Evolutionary conservation across 2,113 vertebrate genomes (phyloP).

Genomic region (Antechinus stuartii): DNA sequence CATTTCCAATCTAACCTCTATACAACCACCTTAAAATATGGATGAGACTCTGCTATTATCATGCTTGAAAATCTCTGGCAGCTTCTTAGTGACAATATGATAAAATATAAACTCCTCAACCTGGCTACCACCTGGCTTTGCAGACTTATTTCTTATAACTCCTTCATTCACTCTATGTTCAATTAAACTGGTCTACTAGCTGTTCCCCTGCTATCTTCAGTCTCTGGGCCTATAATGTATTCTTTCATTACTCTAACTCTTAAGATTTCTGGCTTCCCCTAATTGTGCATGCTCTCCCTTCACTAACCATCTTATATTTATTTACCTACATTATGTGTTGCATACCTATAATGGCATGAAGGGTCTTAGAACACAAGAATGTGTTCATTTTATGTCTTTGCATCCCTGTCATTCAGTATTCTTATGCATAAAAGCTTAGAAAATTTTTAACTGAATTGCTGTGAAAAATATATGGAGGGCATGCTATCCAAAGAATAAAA

Average conservation of each 20-base stretch:
- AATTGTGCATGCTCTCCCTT: not conserved
- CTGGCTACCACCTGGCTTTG: not conserved
- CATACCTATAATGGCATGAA: not conserved
- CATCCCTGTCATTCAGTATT: not conserved
- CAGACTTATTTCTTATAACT: not conserved
- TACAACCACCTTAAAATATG: not conserved
- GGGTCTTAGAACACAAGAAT: not conserved
- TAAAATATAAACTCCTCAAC: not conserved
- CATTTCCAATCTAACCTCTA: not conserved
- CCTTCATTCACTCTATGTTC: not conserved
- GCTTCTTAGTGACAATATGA: not conserved
- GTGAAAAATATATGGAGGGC: not conserved
- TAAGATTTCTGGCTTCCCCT: not conserved
- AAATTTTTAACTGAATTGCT: not conserved
- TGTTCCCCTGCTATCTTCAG: not conserved
- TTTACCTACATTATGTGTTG: not conserved
- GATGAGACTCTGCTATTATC: not conserved
- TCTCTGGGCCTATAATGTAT: not conserved
- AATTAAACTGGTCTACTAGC: not conserved
- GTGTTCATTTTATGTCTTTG: not conserved
- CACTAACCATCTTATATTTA: not conserved
- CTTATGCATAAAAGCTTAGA: not conserved
- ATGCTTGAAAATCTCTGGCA: not conserved
- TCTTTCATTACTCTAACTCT: not conserved
- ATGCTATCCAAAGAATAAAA: slow-evolving; percentile 45